A percentile compares a stretch with the other conserved stretches of the same genome.
Conservation (phyloP, 2,797 vertebrate genomes). For the Paguma larvata region DNA sequence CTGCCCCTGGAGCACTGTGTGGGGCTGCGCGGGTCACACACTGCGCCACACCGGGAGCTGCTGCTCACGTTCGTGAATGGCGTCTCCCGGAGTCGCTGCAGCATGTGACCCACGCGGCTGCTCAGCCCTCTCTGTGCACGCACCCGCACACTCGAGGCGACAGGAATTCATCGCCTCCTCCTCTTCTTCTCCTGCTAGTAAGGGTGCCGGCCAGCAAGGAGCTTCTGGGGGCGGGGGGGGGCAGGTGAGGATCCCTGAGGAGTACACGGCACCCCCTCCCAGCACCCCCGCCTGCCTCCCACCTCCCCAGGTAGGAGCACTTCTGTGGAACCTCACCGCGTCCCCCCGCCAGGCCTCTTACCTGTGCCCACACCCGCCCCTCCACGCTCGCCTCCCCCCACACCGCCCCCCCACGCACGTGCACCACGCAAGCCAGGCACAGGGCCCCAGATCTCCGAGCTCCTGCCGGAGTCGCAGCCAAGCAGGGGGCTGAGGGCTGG, state of each 20-base stretch:
- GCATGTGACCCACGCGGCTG: background rate
- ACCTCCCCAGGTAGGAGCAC: background rate
- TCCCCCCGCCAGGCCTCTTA: background rate
- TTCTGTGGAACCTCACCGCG: background rate
- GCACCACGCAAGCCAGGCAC: background rate
- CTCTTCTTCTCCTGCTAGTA: background rate
- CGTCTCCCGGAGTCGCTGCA: background rate
- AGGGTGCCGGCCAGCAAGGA: background rate
- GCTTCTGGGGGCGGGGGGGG: background rate
- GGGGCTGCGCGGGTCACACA: background rate
- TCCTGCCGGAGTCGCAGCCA: slow-evolving; percentile 51
- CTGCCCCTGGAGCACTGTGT: background rate
- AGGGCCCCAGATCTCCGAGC: background rate
- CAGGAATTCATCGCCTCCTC: background rate
- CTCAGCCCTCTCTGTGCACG: background rate
- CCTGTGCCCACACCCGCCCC: background rate
- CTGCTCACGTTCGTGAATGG: background rate
- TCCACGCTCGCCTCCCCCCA: background rate
- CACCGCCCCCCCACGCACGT: background rate
- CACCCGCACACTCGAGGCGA: background rate
- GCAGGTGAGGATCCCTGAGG: background rate
- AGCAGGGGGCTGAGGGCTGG: slow-evolving; percentile 61
- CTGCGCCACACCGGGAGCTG: background rate
- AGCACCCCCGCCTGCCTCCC: background rate
- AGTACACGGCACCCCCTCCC: background rate